Evolutionary conservation across 2,888 invertebrate species (phyloP).

Genomic region (Oxytorus armatus): DNA sequence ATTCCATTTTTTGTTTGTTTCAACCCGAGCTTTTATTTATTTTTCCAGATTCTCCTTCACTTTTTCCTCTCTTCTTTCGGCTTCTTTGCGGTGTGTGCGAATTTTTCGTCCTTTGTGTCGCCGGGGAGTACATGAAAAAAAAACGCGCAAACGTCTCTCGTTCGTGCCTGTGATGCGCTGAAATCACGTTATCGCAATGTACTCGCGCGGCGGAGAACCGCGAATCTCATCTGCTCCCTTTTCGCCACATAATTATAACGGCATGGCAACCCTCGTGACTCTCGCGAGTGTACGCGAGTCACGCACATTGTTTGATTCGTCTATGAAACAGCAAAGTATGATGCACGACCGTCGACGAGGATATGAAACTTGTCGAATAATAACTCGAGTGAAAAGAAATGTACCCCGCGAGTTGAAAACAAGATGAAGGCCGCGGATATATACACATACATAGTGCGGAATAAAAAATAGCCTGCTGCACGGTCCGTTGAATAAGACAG

Average conservation of each 20-base stretch:
- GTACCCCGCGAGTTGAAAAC: not conserved
- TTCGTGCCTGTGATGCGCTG: not conserved
- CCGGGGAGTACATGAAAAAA: not conserved
- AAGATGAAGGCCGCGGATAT: not conserved
- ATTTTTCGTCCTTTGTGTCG: constrained; percentile 13
- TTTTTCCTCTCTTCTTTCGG: not conserved
- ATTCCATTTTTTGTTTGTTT: constrained; percentile 13
- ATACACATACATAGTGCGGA: too few species aligned
- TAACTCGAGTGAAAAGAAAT: not conserved
- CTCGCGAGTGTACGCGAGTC: not conserved
- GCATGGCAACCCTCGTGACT: not conserved
- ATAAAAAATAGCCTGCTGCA: not conserved
- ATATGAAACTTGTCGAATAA: constrained; percentile 1
- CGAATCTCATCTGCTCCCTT: not conserved
- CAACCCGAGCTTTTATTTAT: constrained; percentile 2
- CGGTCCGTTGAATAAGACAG: constrained; percentile 45
- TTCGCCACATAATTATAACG: not conserved
- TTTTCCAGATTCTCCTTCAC: not conserved
- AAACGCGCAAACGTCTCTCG: not conserved
- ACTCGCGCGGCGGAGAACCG: not conserved
- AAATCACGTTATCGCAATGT: not conserved
- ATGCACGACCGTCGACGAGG: not conserved
- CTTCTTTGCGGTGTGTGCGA: constrained; percentile 8
- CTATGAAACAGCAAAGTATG: not conserved
- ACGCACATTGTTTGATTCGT: not conserved